Evolutionary conservation across 2,888 invertebrate species (phyloP).

Genomic region (Gastrophysa polygoni): DNA sequence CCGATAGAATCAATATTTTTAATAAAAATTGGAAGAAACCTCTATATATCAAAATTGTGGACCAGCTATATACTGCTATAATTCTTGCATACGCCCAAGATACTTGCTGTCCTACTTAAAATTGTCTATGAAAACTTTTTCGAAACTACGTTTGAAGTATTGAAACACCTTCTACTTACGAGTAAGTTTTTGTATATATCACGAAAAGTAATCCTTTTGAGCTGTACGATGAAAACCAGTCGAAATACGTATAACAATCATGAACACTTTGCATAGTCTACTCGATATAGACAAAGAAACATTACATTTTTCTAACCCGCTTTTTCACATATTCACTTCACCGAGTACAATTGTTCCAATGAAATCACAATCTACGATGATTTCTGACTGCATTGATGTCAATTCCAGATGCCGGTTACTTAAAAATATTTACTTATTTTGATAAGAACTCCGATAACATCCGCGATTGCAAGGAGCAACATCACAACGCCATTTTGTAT

Average conservation of each 20-base stretch:
- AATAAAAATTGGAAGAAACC: conserved; percentile 53
- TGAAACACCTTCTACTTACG: conserved; percentile 41
- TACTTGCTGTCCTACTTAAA: conserved; percentile 54
- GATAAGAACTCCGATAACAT: conserved; percentile 43
- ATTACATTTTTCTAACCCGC: conserved; percentile 53
- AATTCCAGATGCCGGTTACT: conserved; percentile 35
- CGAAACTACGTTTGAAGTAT: conserved; percentile 27
- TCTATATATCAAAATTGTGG: conserved; percentile 54
- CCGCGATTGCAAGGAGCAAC: conserved; percentile 48
- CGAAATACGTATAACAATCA: conserved; percentile 43
- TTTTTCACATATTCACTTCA: conserved; percentile 47
- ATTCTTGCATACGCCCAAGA: conserved; percentile 55
- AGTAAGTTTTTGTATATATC: conserved; percentile 33
- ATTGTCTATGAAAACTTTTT: conserved; percentile 45
- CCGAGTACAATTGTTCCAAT: conserved; percentile 33
- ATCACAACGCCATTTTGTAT: conserved; percentile 54
- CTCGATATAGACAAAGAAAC: conserved; percentile 55
- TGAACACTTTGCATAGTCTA: conserved; percentile 51
- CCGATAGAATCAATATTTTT: conserved; percentile 51
- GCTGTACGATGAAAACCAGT: conserved; percentile 38
- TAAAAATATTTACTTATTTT: conserved; percentile 45
- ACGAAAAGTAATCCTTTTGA: conserved; percentile 37
- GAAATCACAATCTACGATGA: conserved; percentile 31
- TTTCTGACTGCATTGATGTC: conserved; percentile 39
- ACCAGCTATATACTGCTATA: conserved; percentile 53